Percentiles rank a stretch among this genome's conserved stretches.
Evolutionary conservation across 2,797 vertebrate genomes (phyloP).

Genomic region (Bradypodion pumilum): DNA sequence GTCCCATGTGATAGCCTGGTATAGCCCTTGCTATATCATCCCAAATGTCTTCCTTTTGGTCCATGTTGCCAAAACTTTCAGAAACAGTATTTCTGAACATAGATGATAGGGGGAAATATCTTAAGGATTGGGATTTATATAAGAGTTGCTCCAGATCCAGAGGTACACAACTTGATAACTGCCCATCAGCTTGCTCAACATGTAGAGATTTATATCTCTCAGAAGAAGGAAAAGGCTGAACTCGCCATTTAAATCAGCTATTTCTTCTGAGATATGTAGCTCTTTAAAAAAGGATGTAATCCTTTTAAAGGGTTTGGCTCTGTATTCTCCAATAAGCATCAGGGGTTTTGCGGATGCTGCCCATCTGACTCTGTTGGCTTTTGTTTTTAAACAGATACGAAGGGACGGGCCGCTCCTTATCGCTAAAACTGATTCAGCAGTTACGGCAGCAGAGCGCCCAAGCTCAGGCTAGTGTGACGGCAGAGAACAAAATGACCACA

Average conservation of each 20-base stretch:
- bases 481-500: constrained; percentile 86
- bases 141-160: too few species aligned
- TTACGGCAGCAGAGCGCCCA: constrained; percentile 92
- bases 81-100: background rate
- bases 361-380: background rate
- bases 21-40: background rate
- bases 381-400: constrained; percentile 83
- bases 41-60: background rate
- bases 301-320: background rate
- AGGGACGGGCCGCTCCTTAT: constrained; percentile 95
- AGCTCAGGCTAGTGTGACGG: constrained; percentile 86
- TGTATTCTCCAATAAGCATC: too few species aligned
- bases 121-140: too few species aligned
- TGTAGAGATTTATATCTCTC: too few species aligned
- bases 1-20: background rate
- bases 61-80: background rate
- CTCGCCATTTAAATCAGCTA: too few species aligned
- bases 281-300: too few species aligned
- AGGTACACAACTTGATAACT: too few species aligned
- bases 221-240: too few species aligned
- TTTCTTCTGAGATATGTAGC: too few species aligned
- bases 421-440: constrained; percentile 96
- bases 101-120: too few species aligned
- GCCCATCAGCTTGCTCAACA: too few species aligned
- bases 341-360: background rate